phyloP scores from a whole-genome alignment of 2,113 vertebrate genomes.

The Sorex fumeus region DNA sequence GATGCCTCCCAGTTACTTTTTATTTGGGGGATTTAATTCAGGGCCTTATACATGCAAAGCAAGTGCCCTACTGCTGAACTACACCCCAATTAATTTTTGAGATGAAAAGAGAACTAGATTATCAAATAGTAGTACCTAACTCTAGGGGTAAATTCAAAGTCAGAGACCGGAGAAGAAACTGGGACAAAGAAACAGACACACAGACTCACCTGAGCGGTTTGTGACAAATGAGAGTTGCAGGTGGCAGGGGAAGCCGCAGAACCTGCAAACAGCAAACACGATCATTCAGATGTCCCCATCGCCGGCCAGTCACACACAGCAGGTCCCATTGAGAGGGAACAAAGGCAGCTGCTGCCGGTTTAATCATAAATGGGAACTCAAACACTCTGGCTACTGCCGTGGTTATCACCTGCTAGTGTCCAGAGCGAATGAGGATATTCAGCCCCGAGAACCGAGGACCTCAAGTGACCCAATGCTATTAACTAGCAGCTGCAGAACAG shows the following conservation, averaged over 20 bases:
- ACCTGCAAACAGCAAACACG: slow-evolving; percentile 80
- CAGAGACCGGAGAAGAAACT: accelerated
- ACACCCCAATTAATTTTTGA: no score
- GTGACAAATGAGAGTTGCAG: slow-evolving; percentile 79
- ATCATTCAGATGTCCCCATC: background rate
- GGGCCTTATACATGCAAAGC: no score
- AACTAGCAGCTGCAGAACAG: background rate
- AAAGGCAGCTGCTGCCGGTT: accelerated
- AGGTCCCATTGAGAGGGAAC: background rate
- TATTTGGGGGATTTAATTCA: no score
- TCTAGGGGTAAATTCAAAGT: accelerated
- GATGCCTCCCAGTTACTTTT: background rate
- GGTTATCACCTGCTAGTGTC: background rate
- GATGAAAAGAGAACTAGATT: background rate
- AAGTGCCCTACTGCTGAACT: no score
- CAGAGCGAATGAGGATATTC: accelerated
- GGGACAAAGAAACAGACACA: background rate
- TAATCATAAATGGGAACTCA: background rate
- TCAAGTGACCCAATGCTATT: background rate
- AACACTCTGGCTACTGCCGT: accelerated
- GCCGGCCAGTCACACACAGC: background rate
- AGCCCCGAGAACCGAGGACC: background rate
- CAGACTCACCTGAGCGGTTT: slow-evolving; percentile 85
- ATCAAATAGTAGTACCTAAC: background rate
- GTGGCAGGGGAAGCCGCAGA: slow-evolving; percentile 65